Evolutionary conservation across 2,888 invertebrate genomes (phyloP).

Genomic region (Omphaloscelis lunosa): DNA sequence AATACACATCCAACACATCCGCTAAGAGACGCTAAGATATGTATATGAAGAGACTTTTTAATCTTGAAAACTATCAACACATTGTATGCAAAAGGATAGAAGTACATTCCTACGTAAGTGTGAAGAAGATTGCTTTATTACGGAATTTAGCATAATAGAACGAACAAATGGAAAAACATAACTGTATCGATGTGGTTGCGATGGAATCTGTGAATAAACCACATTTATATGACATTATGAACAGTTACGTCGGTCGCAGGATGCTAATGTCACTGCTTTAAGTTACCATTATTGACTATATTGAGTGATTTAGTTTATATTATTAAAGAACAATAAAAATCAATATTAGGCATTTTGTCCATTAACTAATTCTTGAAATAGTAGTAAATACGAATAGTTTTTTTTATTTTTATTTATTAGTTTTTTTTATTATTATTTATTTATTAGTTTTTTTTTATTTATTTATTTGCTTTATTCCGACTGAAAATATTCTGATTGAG

Average conservation of each 20-base stretch:
- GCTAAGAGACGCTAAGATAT: not conserved
- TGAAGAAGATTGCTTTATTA: conserved; percentile 53
- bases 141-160: conserved; percentile 42
- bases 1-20: conserved; percentile 7
- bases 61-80: conserved; percentile 46
- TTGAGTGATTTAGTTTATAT: conserved; percentile 51
- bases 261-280: conserved; percentile 71
- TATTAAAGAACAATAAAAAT: not conserved
- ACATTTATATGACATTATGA: conserved; percentile 75
- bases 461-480: too few relatives aligned
- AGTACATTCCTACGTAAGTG: conserved; percentile 44
- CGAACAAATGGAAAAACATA: conserved; percentile 64
- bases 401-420: too few relatives aligned
- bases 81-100: conserved; percentile 47
- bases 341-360: conserved; percentile 7
- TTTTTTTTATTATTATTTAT: too few relatives aligned
- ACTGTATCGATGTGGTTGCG: conserved; percentile 71
- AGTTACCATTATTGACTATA: conserved; percentile 44
- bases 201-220: conserved; percentile 76
- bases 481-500: not conserved
- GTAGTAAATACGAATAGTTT: not conserved
- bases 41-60: conserved; percentile 25
- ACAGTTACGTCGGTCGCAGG: conserved; percentile 75
- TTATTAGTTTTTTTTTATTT: too few relatives aligned
- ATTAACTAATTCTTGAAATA: conserved; percentile 16